Evolutionary conservation across 2,888 invertebrate genomes (phyloP), one percentile per base, ranked within the genome.

Genomic region (Iphiclides podalirius): DNA sequence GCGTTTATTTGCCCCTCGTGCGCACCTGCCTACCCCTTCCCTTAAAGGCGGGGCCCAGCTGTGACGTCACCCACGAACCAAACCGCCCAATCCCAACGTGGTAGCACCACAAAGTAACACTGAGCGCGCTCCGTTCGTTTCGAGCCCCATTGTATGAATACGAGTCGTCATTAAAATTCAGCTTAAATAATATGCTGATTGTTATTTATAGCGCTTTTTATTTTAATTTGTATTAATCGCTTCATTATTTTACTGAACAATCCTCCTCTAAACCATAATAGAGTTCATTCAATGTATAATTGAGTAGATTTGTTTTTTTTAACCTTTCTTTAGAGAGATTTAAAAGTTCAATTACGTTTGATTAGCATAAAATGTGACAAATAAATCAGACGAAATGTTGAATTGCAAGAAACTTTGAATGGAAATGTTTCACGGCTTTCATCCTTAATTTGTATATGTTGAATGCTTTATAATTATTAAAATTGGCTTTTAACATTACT

Each of bases 1-100:
- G n/a, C n/a, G n/a, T n/a, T n/a, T n/a, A n/a, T n/a, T n/a, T 28
- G 34, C 35, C n/a, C 26, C 35, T 35, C 33, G 16, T 12, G 26
- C 26, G 40, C 47, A 47, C 40, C 47, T 47, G 47, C 35, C 35
- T 47, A 23, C 40, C 47, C 47, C 47, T 40, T 35, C 47, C 26
- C 28, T 40, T 12, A 15, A 23, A 34, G 47, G 47, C 47, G 47
- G 47, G 35, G 34, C 15, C 15, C 14, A 9, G n/a, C 17, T 8
- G 15, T 17, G 20, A 38, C 45, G 38, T 38, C 38, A 14, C 4
- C 11, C 1, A 33, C n/a, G n/a, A n/a, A n/a, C n/a, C n/a, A n/a
- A 34, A 16, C 23, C 39, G 40, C 40, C 47, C 35, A 17, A 31
- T 31, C 31, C 31, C 31, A 31, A 31, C n/a, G 20, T n/a, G n/a